Evolutionary conservation across 2,797 vertebrate species (phyloP), one percentile per base, ranked within the genome.

Genomic region (Lepilemur ruficaudatus): DNA sequence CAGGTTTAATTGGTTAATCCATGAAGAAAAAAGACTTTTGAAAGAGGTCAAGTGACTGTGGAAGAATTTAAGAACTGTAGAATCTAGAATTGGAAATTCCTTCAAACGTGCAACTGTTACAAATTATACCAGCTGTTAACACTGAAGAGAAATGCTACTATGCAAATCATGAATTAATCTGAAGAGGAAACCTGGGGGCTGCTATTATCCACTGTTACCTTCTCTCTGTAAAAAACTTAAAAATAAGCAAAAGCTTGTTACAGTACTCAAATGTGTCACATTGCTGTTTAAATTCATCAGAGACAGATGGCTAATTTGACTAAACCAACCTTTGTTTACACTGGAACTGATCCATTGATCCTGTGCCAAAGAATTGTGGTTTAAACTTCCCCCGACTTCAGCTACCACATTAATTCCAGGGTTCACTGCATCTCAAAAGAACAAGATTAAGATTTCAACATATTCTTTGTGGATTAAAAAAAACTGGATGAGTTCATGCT

Each of bases 251-350:
- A 95, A 95, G 76, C 95, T 91, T 96, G 94, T 96, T 91, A 38
- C 76, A 82, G 59, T 91, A 83, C 25, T 23, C 94, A 97, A 97
- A 95, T 15, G 2, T 89, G 94, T 69, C 86, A 91, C 79, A 84
- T 65, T 1, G 57, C 89, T 20, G 10, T 90, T 93, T 48, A 90
- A 98, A 98, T 96, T 63, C 97, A 97, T 91, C 89, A 80, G 0
- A 52, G 94, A 93, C 98, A 98, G 98, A 98, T 97, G 98, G 98
- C 83, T 92, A 93, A 97, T 97, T 97, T 98, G 94, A 97, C 98
- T 98, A 98, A 98, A 94, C 69, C 96, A 98, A 97, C 96, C 97
- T 97, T 89, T 82, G 95, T 97, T 98, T 97, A 93, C 82, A 89
- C 94, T 98, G 97, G 95, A 98, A 98, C 94, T 20, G 69, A 98